Evolutionary conservation across 2,797 vertebrate genomes (phyloP).

Genomic region (Hipposideros larvatus): DNA sequence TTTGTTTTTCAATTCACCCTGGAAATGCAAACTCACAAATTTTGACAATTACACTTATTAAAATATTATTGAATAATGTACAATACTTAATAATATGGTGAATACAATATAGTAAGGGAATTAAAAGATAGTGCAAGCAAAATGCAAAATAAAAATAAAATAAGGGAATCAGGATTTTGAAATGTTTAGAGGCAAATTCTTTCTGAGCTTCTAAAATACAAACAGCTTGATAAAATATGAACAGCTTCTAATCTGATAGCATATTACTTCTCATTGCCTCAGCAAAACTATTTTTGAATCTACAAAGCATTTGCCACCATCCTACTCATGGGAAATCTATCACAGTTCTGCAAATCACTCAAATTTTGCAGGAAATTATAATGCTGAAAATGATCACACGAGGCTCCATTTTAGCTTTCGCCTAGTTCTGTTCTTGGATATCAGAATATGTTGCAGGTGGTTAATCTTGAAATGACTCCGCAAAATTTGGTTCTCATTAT

Average conservation of each 20-base stretch:
- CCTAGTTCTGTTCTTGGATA: slow-evolving; percentile 77
- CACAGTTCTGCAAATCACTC: slow-evolving; percentile 84
- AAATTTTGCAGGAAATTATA: slow-evolving; percentile 84
- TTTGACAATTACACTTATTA: neutral
- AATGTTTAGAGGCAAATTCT: slow-evolving; percentile 66
- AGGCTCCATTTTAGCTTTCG: slow-evolving; percentile 73
- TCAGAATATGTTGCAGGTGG: slow-evolving; percentile 76
- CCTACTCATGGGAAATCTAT: slow-evolving; percentile 82
- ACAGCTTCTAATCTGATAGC: slow-evolving; percentile 77
- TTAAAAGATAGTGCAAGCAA: slow-evolving; percentile 9
- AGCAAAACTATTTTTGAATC: slow-evolving; percentile 84
- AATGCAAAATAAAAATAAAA: slow-evolving; percentile 23
- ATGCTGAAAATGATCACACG: slow-evolving; percentile 82
- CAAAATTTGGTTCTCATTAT: slow-evolving; percentile 58
- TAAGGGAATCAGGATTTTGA: slow-evolving; percentile 1
- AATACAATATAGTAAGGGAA: neutral
- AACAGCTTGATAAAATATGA: slow-evolving; percentile 76
- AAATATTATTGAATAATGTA: neutral
- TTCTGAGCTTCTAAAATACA: slow-evolving; percentile 65
- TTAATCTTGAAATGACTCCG: slow-evolving; percentile 72
- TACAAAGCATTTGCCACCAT: slow-evolving; percentile 82
- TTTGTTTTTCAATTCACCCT: neutral
- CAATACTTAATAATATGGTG: neutral
- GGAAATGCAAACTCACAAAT: neutral
- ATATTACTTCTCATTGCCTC: slow-evolving; percentile 82